These are phyloP conservation scores for Sebastes kiyomatsui DNA, from an alignment of 2,797 vertebrate genomes.

Conservation along the genomic window DNA sequence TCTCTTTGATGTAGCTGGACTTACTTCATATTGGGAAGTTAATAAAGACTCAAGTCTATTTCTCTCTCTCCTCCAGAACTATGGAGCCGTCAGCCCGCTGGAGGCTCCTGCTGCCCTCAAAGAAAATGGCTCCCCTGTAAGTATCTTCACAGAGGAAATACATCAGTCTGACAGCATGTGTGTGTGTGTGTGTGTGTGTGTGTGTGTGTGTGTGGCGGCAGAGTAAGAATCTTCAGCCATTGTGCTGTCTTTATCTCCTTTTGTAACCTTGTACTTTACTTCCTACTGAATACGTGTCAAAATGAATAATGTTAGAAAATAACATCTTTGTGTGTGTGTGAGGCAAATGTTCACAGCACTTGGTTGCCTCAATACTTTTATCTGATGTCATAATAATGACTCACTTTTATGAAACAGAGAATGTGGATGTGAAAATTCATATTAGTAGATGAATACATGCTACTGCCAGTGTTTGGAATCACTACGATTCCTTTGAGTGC, in stretches of 20 bases:
- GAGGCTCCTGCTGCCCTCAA: constrained; percentile 64
- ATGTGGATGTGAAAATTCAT: background rate
- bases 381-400: background rate
- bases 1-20: background rate
- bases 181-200: background rate
- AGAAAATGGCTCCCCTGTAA: constrained; percentile 85
- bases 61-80: constrained; percentile 61
- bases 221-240: background rate
- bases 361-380: background rate
- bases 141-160: constrained; percentile 42
- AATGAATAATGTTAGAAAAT: background rate
- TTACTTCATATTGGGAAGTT: background rate
- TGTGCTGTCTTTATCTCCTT: background rate
- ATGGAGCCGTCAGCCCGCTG: constrained; percentile 46
- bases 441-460: background rate
- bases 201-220: constrained; percentile 3
- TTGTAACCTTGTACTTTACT: background rate
- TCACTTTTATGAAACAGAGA: background rate
- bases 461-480: too few species aligned
- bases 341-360: background rate
- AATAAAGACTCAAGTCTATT: background rate
- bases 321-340: background rate
- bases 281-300: background rate
- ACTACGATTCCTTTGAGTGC: background rate
- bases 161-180: constrained; percentile 7